Percentiles rank a stretch among this genome's conserved stretches.
phyloP scores from a whole-genome alignment of 2,888 invertebrate species.

The Dynastes hyllus region DNA sequence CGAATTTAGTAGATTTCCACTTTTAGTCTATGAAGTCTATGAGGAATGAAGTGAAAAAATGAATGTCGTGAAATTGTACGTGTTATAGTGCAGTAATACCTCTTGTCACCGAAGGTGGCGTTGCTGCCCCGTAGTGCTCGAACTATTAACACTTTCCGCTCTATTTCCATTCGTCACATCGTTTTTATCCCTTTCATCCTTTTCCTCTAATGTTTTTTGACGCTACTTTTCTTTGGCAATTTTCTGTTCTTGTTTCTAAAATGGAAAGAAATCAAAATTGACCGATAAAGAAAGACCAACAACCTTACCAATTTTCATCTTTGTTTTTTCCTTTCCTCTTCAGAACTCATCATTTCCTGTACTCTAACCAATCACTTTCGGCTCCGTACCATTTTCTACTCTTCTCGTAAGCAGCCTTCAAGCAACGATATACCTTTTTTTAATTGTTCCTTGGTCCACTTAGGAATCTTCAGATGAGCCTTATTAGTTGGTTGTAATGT shows the following conservation, averaged over 20 bases:
- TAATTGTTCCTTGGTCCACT: conserved; percentile 80
- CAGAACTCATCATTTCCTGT: conserved; percentile 89
- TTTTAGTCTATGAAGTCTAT: not conserved
- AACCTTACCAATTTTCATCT: conserved; percentile 58
- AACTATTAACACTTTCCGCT: conserved; percentile 78
- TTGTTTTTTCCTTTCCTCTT: conserved; percentile 89
- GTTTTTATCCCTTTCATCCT: conserved; percentile 71
- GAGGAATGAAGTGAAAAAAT: not conserved
- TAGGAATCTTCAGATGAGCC: conserved; percentile 80
- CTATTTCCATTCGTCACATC: conserved; percentile 71
- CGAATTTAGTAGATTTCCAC: not conserved
- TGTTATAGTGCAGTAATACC: conserved; percentile 3
- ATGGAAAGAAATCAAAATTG: conserved; percentile 52
- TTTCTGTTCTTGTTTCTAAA: conserved; percentile 76
- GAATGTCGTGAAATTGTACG: not conserved
- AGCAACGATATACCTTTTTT: conserved; percentile 74
- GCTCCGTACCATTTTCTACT: conserved; percentile 85
- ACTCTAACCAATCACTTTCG: conserved; percentile 87
- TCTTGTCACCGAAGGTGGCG: conserved; percentile 72
- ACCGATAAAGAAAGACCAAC: conserved; percentile 12
- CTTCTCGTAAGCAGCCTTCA: conserved; percentile 79
- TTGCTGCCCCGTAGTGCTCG: conserved; percentile 74
- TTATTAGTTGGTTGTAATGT: conserved; percentile 68
- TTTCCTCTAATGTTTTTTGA: conserved; percentile 63
- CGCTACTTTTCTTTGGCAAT: conserved; percentile 65